Evolutionary conservation across 2,797 vertebrate genomes (phyloP).

Genomic region (Lerista edwardsae): DNA sequence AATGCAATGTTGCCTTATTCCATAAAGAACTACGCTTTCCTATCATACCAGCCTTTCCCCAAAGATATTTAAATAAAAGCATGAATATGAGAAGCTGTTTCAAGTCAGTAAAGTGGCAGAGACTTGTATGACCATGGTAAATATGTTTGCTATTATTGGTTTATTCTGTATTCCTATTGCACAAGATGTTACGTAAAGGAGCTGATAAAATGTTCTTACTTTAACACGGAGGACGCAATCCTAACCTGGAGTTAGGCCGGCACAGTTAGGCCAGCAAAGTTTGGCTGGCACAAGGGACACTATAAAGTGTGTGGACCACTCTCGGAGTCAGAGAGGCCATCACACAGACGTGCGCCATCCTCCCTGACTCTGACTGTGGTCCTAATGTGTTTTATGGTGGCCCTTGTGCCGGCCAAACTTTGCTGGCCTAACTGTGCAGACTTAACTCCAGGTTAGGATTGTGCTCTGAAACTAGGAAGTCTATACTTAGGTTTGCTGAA

Average conservation of each 20-base stretch:
- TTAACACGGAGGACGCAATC: too few relatives aligned
- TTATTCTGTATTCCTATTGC: conserved; percentile 66
- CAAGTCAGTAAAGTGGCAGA: neutral
- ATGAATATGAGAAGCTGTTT: conserved; percentile 22
- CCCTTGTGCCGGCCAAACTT: too few relatives aligned
- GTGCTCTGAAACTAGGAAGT: conserved; percentile 39
- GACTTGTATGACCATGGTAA: conserved; percentile 20
- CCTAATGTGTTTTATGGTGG: too few relatives aligned
- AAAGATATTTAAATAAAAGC: conserved; percentile 51
- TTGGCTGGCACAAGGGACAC: too few relatives aligned
- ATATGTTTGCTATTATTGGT: conserved; percentile 36
- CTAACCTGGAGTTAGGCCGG: too few relatives aligned
- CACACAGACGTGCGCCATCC: too few relatives aligned
- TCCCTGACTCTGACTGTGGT: too few relatives aligned
- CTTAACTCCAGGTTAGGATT: too few relatives aligned
- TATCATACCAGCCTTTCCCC: conserved; percentile 23
- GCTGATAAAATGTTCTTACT: conserved; percentile 66
- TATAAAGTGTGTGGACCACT: too few relatives aligned
- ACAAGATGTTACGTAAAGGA: conserved; percentile 68
- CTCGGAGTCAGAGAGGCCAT: too few relatives aligned
- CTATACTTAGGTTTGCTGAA: conserved; percentile 47
- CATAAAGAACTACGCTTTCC: neutral
- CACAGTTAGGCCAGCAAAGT: too few relatives aligned
- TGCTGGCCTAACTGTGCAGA: too few relatives aligned
- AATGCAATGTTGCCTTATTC: neutral